A percentile compares a stretch with the other conserved stretches of the same genome.
phyloP scores from a whole-genome alignment of 2,113 vertebrate species.

The Pseudorectes ferrugineus region DNA sequence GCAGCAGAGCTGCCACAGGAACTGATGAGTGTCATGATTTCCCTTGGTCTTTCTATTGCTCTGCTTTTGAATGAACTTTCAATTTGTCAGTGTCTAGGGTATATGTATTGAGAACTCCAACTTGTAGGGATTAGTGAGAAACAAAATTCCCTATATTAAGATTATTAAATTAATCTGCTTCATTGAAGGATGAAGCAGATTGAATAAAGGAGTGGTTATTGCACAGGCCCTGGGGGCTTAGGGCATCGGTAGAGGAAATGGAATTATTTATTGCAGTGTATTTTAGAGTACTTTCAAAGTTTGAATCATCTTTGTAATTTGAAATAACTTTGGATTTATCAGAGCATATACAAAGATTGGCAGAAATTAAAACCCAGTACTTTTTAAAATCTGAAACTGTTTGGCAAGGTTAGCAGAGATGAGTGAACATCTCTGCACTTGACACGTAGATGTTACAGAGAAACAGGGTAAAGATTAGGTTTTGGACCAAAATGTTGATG shows the following conservation, averaged over 20 bases:
- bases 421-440: neutral
- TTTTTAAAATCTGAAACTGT: neutral
- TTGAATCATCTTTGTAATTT: neutral
- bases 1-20: neutral
- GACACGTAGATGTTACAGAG: neutral
- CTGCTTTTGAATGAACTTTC: neutral
- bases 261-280: neutral
- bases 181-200: neutral
- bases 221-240: neutral
- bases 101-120: neutral
- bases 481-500: neutral
- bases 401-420: neutral
- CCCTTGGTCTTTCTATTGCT: neutral
- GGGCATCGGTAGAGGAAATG: fast-evolving
- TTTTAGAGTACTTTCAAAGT: neutral
- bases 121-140: neutral
- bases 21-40: neutral
- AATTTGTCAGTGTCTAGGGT: neutral
- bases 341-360: neutral
- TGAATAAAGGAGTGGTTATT: neutral
- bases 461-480: neutral
- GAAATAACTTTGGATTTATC: neutral
- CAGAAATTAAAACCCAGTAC: neutral
- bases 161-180: slow-evolving; percentile 7
- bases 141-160: neutral